These are phyloP conservation scores for Phodopus roborovskii DNA, from an alignment of 2,113 vertebrate species.

Conservation along the genomic window DNA sequence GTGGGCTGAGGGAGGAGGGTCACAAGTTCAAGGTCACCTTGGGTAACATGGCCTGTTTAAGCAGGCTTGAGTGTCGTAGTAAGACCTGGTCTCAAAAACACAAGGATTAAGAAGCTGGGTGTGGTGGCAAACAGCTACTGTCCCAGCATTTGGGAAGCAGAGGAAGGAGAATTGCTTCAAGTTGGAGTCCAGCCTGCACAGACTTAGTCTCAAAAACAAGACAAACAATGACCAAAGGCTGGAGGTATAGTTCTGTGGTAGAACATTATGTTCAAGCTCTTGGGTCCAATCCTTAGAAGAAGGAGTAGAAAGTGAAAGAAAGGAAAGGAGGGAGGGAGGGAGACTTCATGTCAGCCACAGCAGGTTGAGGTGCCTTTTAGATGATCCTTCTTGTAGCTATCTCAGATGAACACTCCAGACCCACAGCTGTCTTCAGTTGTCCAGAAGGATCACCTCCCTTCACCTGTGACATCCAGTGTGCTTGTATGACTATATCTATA, in stretches of 20 bases:
- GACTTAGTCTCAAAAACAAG: neutral
- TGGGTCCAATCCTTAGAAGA: neutral
- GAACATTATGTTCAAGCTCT: neutral
- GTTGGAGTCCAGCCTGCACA: neutral
- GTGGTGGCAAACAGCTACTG: neutral
- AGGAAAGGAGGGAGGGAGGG: neutral
- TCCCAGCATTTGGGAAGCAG: neutral
- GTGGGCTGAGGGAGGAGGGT: neutral
- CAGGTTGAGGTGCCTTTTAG: neutral
- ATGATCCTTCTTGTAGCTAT: neutral
- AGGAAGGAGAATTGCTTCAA: neutral
- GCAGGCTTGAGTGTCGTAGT: neutral
- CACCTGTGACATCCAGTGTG: neutral
- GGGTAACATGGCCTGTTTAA: neutral
- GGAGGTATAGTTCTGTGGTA: neutral
- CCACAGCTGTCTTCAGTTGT: neutral
- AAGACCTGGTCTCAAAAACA: neutral
- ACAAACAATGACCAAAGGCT: neutral
- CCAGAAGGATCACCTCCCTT: neutral
- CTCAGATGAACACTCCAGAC: neutral
- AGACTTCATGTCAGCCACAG: neutral
- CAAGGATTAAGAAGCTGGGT: neutral
- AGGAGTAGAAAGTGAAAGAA: neutral
- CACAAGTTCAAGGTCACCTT: neutral
- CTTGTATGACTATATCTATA: neutral